phyloP scores from a whole-genome alignment of 2,113 vertebrate species.

The Circaetus gallicus region DNA sequence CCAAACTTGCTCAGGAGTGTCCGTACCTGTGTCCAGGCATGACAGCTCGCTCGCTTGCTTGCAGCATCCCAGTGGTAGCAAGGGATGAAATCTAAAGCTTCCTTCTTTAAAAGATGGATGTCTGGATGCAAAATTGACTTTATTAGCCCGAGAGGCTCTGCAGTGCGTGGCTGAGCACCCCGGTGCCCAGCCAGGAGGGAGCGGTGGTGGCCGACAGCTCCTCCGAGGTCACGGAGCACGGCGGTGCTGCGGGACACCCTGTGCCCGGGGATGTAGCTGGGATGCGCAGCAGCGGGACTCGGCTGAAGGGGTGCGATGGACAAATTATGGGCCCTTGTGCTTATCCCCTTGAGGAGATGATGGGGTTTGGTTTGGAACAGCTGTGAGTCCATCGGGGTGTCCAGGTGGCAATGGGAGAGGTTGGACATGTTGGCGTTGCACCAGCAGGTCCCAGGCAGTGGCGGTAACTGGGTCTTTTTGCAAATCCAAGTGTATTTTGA shows the following conservation, averaged over 20 bases:
- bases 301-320: neutral
- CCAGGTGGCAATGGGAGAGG: rapidly evolving
- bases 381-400: rapidly evolving
- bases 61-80: rapidly evolving
- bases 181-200: rapidly evolving
- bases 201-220: rapidly evolving
- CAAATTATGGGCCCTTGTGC: neutral
- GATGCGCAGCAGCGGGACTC: rapidly evolving
- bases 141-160: neutral
- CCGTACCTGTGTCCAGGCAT: rapidly evolving
- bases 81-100: neutral
- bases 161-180: rapidly evolving
- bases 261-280: rapidly evolving
- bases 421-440: neutral
- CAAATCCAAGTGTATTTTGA: neutral
- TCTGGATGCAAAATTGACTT: neutral
- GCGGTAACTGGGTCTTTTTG: neutral
- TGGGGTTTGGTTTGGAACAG: rapidly evolving
- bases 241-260: neutral
- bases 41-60: rapidly evolving
- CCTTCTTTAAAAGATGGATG: neutral
- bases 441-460: rapidly evolving
- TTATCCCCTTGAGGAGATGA: rapidly evolving
- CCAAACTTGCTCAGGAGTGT: rapidly evolving
- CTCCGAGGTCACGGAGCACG: neutral